Evolutionary conservation across 1,140 invertebrate genomes (phyloP).

Genomic region (Drosophila lini): DNA sequence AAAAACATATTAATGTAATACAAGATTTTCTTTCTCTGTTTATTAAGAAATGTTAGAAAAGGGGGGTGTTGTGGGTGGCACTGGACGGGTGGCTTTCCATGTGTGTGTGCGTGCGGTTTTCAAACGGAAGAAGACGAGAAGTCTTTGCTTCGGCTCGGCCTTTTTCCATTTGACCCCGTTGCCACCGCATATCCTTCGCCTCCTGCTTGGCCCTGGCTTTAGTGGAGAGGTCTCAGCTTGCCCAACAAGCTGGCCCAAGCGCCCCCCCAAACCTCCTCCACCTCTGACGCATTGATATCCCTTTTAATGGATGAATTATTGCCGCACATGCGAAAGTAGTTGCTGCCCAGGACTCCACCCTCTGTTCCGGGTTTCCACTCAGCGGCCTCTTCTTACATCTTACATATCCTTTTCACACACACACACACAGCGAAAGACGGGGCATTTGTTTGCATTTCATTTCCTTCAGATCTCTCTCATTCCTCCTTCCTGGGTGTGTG

Average conservation of each 20-base stretch:
- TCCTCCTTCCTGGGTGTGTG: conserved; percentile 3
- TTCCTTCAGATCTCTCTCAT: conserved; percentile 67
- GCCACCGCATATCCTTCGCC: conserved; percentile 30
- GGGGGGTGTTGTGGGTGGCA: neutral
- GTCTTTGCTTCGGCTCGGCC: conserved; percentile 44
- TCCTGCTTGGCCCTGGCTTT: conserved; percentile 2
- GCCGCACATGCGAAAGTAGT: conserved; percentile 84
- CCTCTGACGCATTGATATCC: conserved; percentile 80
- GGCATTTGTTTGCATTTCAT: conserved; percentile 83
- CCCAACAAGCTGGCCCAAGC: conserved; percentile 7
- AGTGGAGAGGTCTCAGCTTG: conserved; percentile 30
- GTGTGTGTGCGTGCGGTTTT: conserved; percentile 69
- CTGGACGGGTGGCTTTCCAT: conserved; percentile 12
- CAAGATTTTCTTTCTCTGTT: conserved; percentile 6
- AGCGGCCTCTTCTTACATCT: conserved; percentile 53
- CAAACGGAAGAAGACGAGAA: conserved; percentile 73
- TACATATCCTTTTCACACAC: conserved; percentile 64
- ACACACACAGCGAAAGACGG: conserved; percentile 26
- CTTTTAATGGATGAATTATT: conserved; percentile 84
- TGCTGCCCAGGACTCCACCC: conserved; percentile 53
- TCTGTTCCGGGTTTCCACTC: conserved; percentile 54
- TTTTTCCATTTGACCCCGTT: conserved; percentile 80
- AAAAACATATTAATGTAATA: neutral
- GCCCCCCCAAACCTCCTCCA: neutral
- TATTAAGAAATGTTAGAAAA: conserved; percentile 33